phyloP scores from a whole-genome alignment of 2,888 invertebrate species.

The Brachyptera risi region DNA sequence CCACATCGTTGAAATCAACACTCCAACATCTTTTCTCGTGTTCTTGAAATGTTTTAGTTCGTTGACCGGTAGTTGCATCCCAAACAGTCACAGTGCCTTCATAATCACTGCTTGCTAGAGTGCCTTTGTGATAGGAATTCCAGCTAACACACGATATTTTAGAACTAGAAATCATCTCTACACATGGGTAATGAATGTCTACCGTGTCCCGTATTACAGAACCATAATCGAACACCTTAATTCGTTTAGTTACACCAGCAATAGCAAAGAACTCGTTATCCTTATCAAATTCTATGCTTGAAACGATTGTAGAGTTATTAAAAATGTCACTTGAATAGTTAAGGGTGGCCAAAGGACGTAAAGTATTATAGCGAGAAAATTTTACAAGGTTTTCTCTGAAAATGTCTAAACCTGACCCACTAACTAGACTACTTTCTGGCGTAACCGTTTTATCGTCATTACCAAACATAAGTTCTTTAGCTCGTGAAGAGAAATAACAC shows the following conservation, averaged over 20 bases:
- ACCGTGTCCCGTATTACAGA: conserved; percentile 80
- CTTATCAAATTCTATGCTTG: conserved; percentile 93
- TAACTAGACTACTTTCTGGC: conserved; percentile 31
- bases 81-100: conserved; percentile 91
- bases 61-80: conserved; percentile 78
- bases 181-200: conserved; percentile 87
- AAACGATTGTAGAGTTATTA: conserved; percentile 80
- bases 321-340: conserved; percentile 88
- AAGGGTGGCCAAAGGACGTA: conserved; percentile 78
- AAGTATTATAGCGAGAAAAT: conserved; percentile 73
- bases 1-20: conserved; percentile 89
- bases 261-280: conserved; percentile 95
- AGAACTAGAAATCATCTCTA: conserved; percentile 86
- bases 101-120: conserved; percentile 89
- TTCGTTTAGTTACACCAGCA: conserved; percentile 90
- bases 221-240: conserved; percentile 89
- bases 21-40: conserved; percentile 96
- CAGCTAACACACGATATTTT: conserved; percentile 94
- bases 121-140: conserved; percentile 86
- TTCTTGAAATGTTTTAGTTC: conserved; percentile 74
- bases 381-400: conserved; percentile 84
- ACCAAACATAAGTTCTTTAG: conserved; percentile 66
- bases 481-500: conserved; percentile 76
- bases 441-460: conserved; percentile 40
- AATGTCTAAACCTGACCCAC: conserved; percentile 58